Percentiles rank a stretch among this genome's conserved stretches.
Conservation (phyloP, 2,888 invertebrate genomes). For the Zhengitettix transpicula region DNA sequence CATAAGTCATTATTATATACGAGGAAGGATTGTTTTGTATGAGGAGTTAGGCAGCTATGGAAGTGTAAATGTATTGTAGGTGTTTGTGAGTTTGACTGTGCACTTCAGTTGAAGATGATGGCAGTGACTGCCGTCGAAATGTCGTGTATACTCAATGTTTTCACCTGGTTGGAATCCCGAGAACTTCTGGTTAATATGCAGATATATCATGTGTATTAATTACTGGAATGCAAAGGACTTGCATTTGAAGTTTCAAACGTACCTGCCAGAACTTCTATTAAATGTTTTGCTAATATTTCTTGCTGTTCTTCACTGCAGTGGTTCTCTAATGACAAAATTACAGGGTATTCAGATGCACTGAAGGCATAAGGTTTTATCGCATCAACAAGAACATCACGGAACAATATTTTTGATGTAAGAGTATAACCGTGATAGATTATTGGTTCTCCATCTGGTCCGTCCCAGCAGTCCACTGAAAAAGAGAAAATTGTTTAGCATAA, state of each 20-base stretch:
- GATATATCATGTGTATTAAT: no score
- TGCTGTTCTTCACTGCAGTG: conserved; percentile 29
- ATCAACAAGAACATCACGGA: conserved; percentile 26
- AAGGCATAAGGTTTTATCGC: conserved; percentile 31
- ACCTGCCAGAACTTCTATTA: conserved; percentile 27
- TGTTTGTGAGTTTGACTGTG: no score
- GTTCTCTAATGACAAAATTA: conserved; percentile 34
- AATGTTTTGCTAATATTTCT: conserved; percentile 24
- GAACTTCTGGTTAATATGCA: no score
- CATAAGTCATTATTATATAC: no score
- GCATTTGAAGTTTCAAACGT: conserved; percentile 6
- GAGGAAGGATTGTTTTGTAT: no score
- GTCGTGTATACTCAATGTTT: no score
- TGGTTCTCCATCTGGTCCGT: conserved; percentile 33
- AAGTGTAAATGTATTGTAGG: no score
- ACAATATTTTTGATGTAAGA: conserved; percentile 27
- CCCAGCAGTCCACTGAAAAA: conserved; percentile 41
- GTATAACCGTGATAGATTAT: conserved; percentile 39
- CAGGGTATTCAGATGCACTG: conserved; percentile 24
- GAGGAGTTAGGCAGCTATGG: no score
- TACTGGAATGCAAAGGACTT: no score
- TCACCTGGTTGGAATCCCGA: no score
- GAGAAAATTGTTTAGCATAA: neutral
- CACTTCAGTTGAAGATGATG: no score
- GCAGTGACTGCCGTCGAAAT: no score